These are phyloP conservation scores for Uromys caudimaculatus DNA, from an alignment of 2,797 vertebrate genomes.

Conservation along the genomic window DNA sequence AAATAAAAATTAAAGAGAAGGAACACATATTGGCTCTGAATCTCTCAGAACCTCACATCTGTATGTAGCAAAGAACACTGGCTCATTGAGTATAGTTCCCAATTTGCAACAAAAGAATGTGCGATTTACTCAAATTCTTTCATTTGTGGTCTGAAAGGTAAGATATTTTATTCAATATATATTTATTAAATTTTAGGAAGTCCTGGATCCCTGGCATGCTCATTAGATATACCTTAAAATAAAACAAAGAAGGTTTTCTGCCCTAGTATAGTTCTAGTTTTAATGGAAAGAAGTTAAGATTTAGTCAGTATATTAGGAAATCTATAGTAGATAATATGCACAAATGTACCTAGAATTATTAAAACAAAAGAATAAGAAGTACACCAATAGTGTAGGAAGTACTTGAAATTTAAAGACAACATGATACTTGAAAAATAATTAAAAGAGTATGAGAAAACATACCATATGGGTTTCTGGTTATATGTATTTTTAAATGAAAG, in stretches of 20 bases:
- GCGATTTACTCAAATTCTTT: neutral
- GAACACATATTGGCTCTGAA: neutral
- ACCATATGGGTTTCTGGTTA: neutral
- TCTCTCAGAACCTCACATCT: neutral
- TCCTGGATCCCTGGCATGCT: neutral
- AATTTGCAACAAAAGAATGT: conserved; percentile 17
- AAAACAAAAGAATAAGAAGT: neutral
- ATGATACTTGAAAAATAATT: neutral
- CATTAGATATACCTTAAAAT: neutral
- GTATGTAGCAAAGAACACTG: neutral
- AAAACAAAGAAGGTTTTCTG: neutral
- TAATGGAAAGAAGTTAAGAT: neutral
- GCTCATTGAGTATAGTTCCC: neutral
- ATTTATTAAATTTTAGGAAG: conserved; percentile 15
- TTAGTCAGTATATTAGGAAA: neutral
- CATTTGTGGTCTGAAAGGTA: neutral
- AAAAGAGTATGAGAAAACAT: neutral
- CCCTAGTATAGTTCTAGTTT: neutral
- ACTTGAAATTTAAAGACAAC: neutral
- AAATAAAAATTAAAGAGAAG: neutral
- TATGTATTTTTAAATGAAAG: neutral
- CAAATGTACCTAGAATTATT: neutral
- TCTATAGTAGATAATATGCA: neutral
- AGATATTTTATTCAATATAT: neutral
- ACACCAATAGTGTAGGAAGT: neutral